Evolutionary conservation across 1,140 invertebrate species (phyloP).

Genomic region (Caenorhabditis latens): DNA sequence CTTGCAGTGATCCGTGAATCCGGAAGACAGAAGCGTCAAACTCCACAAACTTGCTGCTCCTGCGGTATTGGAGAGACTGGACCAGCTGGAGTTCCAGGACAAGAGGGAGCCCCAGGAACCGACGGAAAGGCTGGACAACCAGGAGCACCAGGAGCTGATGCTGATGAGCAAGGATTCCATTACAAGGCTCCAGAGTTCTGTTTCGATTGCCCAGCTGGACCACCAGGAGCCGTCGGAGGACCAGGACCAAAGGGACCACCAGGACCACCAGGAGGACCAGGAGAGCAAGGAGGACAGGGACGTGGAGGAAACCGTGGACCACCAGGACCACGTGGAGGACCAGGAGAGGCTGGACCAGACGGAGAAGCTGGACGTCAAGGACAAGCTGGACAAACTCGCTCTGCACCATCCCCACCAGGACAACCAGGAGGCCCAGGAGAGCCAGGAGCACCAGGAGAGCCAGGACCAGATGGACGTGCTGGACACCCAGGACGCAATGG

Average conservation of each 20-base stretch:
- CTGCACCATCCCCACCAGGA: slow-evolving; percentile 19
- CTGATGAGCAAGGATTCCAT: slow-evolving; percentile 31
- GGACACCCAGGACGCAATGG: slow-evolving; percentile 47
- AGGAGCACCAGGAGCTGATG: slow-evolving; percentile 58
- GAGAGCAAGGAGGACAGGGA: slow-evolving; percentile 60
- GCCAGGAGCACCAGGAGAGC: slow-evolving; percentile 46
- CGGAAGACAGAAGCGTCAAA: slow-evolving; percentile 29
- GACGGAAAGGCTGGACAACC: slow-evolving; percentile 57
- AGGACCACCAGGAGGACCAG: slow-evolving; percentile 58
- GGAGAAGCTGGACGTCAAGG: slow-evolving; percentile 52
- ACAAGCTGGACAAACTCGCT: slow-evolving; percentile 43
- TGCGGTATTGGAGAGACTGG: slow-evolving; percentile 58
- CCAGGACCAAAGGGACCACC: slow-evolving; percentile 63
- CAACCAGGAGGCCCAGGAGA: slow-evolving; percentile 58
- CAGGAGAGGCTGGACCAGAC: slow-evolving; percentile 55
- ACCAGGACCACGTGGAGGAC: slow-evolving; percentile 59
- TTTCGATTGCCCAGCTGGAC: slow-evolving; percentile 55
- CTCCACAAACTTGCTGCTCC: slow-evolving; percentile 41
- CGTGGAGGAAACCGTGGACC: slow-evolving; percentile 58
- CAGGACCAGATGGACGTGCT: slow-evolving; percentile 54
- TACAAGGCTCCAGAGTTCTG: slow-evolving; percentile 47
- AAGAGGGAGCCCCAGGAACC: slow-evolving; percentile 57
- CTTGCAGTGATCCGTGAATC: neutral
- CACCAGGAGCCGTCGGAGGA: slow-evolving; percentile 55
- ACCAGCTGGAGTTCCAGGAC: slow-evolving; percentile 60